These are phyloP conservation scores for Scytalopus superciliaris DNA, from an alignment of 2,113 vertebrate species.

Conservation along the genomic window DNA sequence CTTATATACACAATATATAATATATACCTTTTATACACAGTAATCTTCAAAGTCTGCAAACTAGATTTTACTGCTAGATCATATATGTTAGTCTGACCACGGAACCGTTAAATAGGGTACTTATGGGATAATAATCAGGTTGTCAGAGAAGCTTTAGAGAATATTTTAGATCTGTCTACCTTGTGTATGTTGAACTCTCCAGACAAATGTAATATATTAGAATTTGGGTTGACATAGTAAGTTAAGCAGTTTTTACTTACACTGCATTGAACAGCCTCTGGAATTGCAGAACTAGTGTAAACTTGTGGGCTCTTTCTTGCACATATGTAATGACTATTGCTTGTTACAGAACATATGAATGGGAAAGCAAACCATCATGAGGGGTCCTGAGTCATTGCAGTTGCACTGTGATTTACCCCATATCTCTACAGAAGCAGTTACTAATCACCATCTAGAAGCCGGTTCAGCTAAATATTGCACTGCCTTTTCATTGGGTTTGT, in stretches of 20 bases:
- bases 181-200: background rate
- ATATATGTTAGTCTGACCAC: background rate
- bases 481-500: background rate
- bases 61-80: background rate
- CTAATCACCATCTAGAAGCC: background rate
- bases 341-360: background rate
- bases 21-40: background rate
- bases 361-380: background rate
- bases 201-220: background rate
- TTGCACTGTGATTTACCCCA: background rate
- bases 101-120: background rate
- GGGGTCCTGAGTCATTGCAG: background rate
- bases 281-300: background rate
- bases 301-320: background rate
- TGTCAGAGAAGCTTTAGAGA: background rate
- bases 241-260: background rate
- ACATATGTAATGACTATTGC: background rate
- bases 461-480: background rate
- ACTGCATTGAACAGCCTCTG: background rate
- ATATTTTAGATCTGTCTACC: background rate
- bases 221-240: background rate
- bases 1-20: background rate
- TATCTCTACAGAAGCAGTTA: background rate
- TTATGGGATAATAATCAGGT: background rate
- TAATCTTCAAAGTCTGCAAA: background rate